Conservation (phyloP, 2,113 vertebrate species). For the Psittacula cyanocephala region DNA sequence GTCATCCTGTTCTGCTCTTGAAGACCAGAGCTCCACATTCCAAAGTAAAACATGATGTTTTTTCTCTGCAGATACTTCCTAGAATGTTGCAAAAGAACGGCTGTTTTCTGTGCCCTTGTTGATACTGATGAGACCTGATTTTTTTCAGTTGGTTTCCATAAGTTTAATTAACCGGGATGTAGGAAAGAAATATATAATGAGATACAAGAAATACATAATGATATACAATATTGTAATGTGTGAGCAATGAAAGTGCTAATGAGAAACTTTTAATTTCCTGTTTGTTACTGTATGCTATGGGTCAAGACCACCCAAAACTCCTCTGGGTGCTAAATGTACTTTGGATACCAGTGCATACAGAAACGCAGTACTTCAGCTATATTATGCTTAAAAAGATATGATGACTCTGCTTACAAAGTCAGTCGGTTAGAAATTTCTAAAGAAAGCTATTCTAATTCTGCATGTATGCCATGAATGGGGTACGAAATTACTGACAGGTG, state of each 20-base stretch:
- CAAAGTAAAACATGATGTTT: not conserved
- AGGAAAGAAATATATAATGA: not conserved
- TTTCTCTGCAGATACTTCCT: not conserved
- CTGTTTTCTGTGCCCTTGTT: not conserved
- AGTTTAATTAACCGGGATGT: not conserved
- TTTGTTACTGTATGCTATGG: not conserved
- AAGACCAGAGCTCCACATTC: not conserved
- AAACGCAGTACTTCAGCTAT: not conserved
- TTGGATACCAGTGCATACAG: not conserved
- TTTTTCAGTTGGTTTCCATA: not conserved
- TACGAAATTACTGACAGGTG: not conserved
- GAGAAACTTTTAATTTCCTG: not conserved
- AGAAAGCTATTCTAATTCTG: not conserved
- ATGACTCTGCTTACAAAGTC: not conserved
- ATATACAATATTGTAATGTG: not conserved
- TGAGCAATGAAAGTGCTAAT: not conserved
- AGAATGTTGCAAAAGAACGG: not conserved
- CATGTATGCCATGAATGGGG: not conserved
- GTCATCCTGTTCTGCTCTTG: not conserved
- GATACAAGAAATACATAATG: not conserved
- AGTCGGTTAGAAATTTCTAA: not conserved
- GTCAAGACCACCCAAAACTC: not conserved
- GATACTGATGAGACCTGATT: not conserved
- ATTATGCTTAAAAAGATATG: not conserved
- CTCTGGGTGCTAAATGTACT: not conserved